A percentile compares a stretch with the other conserved stretches of the same genome.
These are phyloP conservation scores for Cryptophagus acutangulus DNA, from an alignment of 2,888 invertebrate genomes.

Conservation along the genomic window DNA sequence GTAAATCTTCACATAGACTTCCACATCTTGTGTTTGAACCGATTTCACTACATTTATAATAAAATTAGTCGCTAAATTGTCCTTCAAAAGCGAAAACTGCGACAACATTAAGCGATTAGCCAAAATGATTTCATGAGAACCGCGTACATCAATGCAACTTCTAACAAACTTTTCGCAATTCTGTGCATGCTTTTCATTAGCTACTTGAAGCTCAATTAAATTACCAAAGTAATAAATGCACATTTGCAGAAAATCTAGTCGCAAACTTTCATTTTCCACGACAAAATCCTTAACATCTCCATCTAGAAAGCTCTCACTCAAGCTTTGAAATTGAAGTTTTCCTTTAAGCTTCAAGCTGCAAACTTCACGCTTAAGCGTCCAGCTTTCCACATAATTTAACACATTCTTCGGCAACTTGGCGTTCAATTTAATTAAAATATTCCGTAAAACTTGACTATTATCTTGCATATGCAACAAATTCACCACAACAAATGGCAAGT, in stretches of 20 bases:
- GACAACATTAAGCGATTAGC: too few species aligned
- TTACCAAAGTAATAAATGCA: slow-evolving; percentile 33
- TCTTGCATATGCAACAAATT: slow-evolving; percentile 60
- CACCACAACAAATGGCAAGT: slow-evolving; percentile 47
- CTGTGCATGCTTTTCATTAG: slow-evolving; percentile 20
- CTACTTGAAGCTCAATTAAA: slow-evolving; percentile 20
- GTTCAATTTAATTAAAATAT: slow-evolving; percentile 51
- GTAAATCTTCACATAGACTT: slow-evolving; percentile 48
- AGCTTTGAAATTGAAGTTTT: slow-evolving; percentile 25
- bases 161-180: slow-evolving; percentile 29
- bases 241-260: slow-evolving; percentile 25
- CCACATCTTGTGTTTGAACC: slow-evolving; percentile 18
- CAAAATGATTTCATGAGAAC: slow-evolving; percentile 36
- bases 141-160: slow-evolving; percentile 7
- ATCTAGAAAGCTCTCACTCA: slow-evolving; percentile 29
- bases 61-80: slow-evolving; percentile 37
- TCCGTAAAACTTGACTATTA: slow-evolving; percentile 50
- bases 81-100: too few species aligned
- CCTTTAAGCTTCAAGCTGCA: background rate
- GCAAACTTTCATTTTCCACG: slow-evolving; percentile 17
- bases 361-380: slow-evolving; percentile 44
- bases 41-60: slow-evolving; percentile 26
- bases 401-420: slow-evolving; percentile 42
- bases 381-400: slow-evolving; percentile 51
- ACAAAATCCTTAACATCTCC: slow-evolving; percentile 25